Percentiles rank a stretch among this genome's conserved stretches.
phyloP scores from a whole-genome alignment of 1,140 invertebrate genomes.

The Heliconius eleuchia region DNA sequence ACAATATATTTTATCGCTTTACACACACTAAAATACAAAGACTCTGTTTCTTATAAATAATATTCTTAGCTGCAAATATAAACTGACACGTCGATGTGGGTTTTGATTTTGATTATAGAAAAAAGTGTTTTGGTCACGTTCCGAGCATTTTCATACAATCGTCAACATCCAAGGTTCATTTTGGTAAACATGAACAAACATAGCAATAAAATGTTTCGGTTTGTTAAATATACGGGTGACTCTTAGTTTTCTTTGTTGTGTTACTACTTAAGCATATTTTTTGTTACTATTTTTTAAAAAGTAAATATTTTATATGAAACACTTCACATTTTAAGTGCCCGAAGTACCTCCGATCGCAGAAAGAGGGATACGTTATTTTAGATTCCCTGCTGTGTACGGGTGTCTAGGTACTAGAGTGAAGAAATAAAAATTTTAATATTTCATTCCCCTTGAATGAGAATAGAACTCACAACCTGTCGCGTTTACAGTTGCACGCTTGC shows the following conservation, averaged over 20 bases:
- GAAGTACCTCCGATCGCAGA: no score
- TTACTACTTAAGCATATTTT: not conserved
- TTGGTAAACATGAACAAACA: conserved; percentile 8
- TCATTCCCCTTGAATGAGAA: no score
- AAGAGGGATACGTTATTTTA: not conserved
- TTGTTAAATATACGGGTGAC: not conserved
- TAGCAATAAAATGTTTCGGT: not conserved
- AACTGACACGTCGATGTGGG: conserved; percentile 1
- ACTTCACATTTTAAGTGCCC: no score
- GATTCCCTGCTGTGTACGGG: no score
- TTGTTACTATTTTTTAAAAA: no score
- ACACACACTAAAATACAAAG: no score
- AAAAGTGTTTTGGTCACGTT: conserved; percentile 47
- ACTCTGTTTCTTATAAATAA: not conserved
- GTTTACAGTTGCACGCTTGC: no score
- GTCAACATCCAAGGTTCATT: conserved; percentile 36
- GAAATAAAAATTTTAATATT: no score
- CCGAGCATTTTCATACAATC: conserved; percentile 40
- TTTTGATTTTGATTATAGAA: conserved; percentile 45
- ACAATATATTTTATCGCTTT: no score
- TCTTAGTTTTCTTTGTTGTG: not conserved
- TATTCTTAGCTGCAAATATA: not conserved
- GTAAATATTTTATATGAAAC: no score
- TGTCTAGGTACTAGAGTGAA: no score
- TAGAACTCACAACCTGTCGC: no score